Evolutionary conservation across 2,113 vertebrate species (phyloP).

Genomic region (Cervus canadensis): DNA sequence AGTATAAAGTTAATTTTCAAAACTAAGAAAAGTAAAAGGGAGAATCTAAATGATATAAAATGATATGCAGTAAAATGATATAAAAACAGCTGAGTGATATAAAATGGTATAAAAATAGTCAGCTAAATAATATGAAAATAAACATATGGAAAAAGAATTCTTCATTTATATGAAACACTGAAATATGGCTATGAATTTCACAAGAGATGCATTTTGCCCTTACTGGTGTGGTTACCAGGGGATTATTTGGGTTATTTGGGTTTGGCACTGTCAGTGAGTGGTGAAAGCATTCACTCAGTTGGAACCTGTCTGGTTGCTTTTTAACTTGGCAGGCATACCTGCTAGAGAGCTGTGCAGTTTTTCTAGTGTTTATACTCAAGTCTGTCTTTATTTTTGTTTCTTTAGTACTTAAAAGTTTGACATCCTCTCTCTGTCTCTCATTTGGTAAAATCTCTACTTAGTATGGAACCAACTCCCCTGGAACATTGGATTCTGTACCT

Average conservation of each 20-base stretch:
- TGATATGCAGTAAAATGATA: background rate
- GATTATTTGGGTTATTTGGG: background rate
- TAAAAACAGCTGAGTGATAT: background rate
- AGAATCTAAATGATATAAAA: background rate
- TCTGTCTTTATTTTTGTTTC: conserved; percentile 21
- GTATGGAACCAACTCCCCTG: background rate
- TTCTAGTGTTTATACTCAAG: background rate
- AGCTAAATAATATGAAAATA: background rate
- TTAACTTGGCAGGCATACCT: background rate
- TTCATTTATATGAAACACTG: background rate
- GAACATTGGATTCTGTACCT: background rate
- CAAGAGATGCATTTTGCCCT: background rate
- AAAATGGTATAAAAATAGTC: background rate
- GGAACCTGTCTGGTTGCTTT: conserved; percentile 33
- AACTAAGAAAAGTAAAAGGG: background rate
- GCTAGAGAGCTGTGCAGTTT: background rate
- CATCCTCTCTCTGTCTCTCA: background rate
- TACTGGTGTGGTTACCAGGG: background rate
- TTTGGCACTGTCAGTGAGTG: background rate
- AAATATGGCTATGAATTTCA: background rate
- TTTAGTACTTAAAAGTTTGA: background rate
- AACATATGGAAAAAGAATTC: background rate
- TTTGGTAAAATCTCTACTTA: background rate
- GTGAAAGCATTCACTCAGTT: background rate
- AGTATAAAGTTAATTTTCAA: background rate